These are phyloP conservation scores for Mionectes olivaceus DNA, from an alignment of 2,797 vertebrate species.

Conservation along the genomic window DNA sequence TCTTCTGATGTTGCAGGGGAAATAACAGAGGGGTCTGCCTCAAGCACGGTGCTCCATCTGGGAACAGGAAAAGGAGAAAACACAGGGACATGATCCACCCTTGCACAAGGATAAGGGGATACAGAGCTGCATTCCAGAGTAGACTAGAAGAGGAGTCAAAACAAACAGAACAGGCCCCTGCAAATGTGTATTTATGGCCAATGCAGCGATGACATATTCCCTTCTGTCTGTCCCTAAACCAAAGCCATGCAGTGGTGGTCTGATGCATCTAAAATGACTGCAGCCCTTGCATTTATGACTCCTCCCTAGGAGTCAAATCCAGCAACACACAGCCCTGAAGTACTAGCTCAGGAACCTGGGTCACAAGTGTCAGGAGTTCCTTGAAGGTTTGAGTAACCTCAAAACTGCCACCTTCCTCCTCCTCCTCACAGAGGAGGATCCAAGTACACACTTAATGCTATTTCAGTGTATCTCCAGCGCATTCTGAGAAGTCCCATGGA, in stretches of 20 bases:
- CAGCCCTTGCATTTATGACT: background rate
- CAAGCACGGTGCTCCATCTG: background rate
- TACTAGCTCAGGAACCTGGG: background rate
- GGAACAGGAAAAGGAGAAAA: background rate
- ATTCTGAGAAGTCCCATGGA: background rate
- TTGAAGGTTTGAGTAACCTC: background rate
- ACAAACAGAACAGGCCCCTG: background rate
- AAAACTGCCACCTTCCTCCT: background rate
- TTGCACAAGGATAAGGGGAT: background rate
- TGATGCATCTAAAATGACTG: background rate
- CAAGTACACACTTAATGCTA: background rate
- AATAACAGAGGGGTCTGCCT: background rate
- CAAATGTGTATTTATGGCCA: background rate
- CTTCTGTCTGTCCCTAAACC: background rate
- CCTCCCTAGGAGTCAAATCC: background rate
- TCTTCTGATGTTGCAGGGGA: background rate
- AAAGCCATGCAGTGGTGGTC: background rate
- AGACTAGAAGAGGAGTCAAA: background rate
- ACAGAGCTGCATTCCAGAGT: background rate
- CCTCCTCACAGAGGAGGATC: background rate
- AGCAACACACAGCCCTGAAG: background rate
- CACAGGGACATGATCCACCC: fast-evolving
- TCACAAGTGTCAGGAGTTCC: background rate
- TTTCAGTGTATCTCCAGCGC: background rate
- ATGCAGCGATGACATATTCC: background rate